These are phyloP conservation scores for Acropternis orthonyx DNA, from an alignment of 2,797 vertebrate species.

Conservation along the genomic window DNA sequence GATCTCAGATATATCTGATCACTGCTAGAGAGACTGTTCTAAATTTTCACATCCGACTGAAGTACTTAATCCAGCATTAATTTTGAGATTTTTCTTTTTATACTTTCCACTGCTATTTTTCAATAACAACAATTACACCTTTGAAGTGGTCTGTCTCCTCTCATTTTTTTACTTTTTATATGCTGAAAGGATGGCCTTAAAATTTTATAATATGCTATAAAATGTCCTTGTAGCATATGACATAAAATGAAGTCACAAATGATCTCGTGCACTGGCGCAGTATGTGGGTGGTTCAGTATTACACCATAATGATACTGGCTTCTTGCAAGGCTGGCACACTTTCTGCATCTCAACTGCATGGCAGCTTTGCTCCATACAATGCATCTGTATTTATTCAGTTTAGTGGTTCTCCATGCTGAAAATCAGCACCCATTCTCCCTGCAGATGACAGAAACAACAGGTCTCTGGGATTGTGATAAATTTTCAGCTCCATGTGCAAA, in stretches of 20 bases:
- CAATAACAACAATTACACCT: neutral
- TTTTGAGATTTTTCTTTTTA: neutral
- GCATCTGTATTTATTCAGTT: neutral
- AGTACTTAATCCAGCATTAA: neutral
- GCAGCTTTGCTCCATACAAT: neutral
- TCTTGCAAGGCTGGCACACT: neutral
- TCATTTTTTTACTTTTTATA: neutral
- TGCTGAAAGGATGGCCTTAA: neutral
- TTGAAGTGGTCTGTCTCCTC: neutral
- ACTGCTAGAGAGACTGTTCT: neutral
- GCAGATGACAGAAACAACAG: neutral
- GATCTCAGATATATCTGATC: neutral
- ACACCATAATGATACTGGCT: neutral
- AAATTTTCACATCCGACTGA: neutral
- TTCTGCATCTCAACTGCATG: neutral
- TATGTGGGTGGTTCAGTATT: neutral
- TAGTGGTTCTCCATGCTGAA: neutral
- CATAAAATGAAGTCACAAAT: conserved; percentile 14
- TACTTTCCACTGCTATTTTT: neutral
- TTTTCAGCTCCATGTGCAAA: neutral
- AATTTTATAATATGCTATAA: neutral
- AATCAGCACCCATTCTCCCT: neutral
- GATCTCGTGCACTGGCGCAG: neutral
- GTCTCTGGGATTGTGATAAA: neutral
- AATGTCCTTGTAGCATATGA: neutral